A percentile compares a stretch with the other conserved stretches of the same genome.
Conservation (phyloP, 2,113 vertebrate species). For the Brachypteracias leptosomus region DNA sequence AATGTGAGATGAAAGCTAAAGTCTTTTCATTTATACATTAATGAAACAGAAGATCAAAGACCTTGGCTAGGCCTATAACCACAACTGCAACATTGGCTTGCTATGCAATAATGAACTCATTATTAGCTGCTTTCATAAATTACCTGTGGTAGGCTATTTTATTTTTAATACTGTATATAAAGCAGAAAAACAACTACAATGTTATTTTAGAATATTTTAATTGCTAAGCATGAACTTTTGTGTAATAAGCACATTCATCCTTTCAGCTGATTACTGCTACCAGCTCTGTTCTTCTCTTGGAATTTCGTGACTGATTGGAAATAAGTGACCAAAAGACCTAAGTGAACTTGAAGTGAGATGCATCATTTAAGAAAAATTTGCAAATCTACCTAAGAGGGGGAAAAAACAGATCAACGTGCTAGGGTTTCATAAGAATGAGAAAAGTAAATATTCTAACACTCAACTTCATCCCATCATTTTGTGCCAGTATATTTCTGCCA, state of each 20-base stretch:
- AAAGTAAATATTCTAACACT: background rate
- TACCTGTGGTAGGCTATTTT: constrained; percentile 46
- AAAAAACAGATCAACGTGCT: background rate
- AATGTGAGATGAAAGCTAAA: constrained; percentile 15
- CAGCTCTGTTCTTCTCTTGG: constrained; percentile 4
- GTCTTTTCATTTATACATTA: constrained; percentile 47
- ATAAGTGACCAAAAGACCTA: background rate
- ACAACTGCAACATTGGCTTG: constrained; percentile 31
- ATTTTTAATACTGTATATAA: constrained; percentile 52
- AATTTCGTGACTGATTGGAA: constrained; percentile 8
- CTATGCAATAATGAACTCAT: constrained; percentile 62
- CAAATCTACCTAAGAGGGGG: background rate
- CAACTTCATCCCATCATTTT: background rate
- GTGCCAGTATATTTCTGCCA: background rate
- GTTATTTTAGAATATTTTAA: constrained; percentile 37
- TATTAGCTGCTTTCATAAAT: constrained; percentile 59
- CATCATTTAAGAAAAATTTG: background rate
- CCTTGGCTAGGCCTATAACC: constrained; percentile 39
- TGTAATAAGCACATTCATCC: background rate
- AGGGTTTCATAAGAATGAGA: background rate
- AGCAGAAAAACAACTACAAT: constrained; percentile 19
- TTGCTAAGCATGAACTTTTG: background rate
- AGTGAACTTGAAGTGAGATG: background rate
- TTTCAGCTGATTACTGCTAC: background rate
- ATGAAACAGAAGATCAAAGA: constrained; percentile 69